Percentiles rank a stretch among this genome's conserved stretches.
phyloP scores from a whole-genome alignment of 2,113 vertebrate genomes.

The Oreochromis niloticus region DNA sequence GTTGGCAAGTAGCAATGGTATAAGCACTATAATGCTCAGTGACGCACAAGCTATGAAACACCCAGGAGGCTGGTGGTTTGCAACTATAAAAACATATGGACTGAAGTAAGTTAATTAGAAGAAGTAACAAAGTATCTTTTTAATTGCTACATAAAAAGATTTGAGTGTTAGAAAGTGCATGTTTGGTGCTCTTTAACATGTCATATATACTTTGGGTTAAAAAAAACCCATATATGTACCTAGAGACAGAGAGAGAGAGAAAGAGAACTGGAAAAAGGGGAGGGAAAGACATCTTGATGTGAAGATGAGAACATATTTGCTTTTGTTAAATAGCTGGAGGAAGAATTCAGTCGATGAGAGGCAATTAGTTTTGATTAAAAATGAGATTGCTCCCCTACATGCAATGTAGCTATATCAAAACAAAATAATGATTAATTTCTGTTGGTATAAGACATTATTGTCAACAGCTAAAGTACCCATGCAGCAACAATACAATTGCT shows the following conservation, averaged over 20 bases:
- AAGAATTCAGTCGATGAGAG: conserved; percentile 49
- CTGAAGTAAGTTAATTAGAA: neutral
- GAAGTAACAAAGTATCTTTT: neutral
- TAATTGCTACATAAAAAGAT: neutral
- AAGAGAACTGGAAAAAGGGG: neutral
- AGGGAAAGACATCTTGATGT: conserved; percentile 12
- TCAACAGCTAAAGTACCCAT: conserved; percentile 33
- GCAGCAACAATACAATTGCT: conserved; percentile 31
- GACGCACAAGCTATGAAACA: neutral
- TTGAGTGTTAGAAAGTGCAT: neutral
- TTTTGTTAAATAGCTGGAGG: conserved; percentile 60
- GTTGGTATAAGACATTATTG: conserved; percentile 50
- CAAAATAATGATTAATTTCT: conserved; percentile 62
- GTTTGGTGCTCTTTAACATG: neutral
- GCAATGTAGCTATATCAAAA: conserved; percentile 50
- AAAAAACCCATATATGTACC: neutral
- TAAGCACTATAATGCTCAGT: neutral
- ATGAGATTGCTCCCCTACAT: conserved; percentile 47
- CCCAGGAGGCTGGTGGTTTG: neutral
- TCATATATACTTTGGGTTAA: neutral
- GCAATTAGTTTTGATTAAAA: conserved; percentile 72
- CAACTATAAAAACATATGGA: neutral
- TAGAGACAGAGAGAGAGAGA: neutral
- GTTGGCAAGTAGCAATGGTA: neutral
- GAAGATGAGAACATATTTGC: conserved; percentile 59